Percentiles rank a stretch among this genome's conserved stretches.
Conservation (phyloP, 2,113 vertebrate species). For the Saccopteryx bilineata region DNA sequence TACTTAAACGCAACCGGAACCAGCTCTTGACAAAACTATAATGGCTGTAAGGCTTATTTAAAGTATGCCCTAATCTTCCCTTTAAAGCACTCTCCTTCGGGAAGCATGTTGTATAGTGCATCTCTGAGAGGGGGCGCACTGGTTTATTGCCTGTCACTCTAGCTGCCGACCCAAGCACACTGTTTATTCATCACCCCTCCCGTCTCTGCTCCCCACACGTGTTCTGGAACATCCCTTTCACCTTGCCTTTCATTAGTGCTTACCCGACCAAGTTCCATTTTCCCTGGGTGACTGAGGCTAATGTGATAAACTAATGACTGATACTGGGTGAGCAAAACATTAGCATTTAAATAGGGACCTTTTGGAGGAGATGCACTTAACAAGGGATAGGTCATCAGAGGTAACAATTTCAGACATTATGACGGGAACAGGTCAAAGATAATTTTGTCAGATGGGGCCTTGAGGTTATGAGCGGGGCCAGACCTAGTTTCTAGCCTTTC, state of each 20-base stretch:
- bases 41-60: neutral
- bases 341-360: slow-evolving; percentile 78
- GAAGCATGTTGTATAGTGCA: neutral
- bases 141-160: neutral
- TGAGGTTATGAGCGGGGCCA: slow-evolving; percentile 26
- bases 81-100: neutral
- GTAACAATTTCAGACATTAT: slow-evolving; percentile 52
- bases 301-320: slow-evolving; percentile 79
- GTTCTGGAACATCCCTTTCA: slow-evolving; percentile 67
- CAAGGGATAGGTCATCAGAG: slow-evolving; percentile 68
- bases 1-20: neutral
- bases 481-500: slow-evolving; percentile 61
- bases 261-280: slow-evolving; percentile 70
- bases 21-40: neutral
- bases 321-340: slow-evolving; percentile 70
- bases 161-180: neutral
- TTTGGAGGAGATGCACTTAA: slow-evolving; percentile 65
- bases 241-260: slow-evolving; percentile 73
- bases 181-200: neutral
- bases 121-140: neutral
- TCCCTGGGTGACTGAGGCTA: slow-evolving; percentile 77
- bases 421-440: slow-evolving; percentile 68
- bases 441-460: slow-evolving; percentile 72
- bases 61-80: neutral
- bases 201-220: neutral